Conservation (phyloP, 2,888 invertebrate genomes). For the Shargacucullia verbasci region DNA sequence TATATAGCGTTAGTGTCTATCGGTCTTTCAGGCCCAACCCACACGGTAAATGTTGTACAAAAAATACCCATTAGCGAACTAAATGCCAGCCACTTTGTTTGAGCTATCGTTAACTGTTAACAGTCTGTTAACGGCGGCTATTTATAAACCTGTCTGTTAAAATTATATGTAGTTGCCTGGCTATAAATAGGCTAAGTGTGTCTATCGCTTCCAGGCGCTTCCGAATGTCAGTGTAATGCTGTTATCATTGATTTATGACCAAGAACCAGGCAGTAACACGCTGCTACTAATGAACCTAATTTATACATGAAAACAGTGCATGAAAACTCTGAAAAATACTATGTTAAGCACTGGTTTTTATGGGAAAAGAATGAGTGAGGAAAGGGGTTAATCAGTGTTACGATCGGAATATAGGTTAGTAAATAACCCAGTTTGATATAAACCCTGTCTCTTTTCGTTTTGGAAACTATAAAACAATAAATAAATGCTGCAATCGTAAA, state of each 20-base stretch:
- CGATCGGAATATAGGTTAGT: background rate
- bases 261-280: constrained; percentile 16
- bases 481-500: constrained; percentile 47
- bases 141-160: constrained; percentile 61
- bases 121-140: constrained; percentile 47
- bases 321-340: constrained; percentile 1
- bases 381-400: constrained; percentile 26
- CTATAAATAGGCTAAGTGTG: constrained; percentile 35
- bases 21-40: constrained; percentile 38
- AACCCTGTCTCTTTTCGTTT: constrained; percentile 8
- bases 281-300: constrained; percentile 7
- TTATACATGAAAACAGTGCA: constrained; percentile 5
- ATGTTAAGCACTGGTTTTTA: background rate
- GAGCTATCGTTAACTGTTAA: constrained; percentile 71
- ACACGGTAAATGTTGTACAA: constrained; percentile 61
- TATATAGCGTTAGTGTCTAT: constrained; percentile 1
- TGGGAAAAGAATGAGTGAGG: constrained; percentile 13
- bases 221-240: constrained; percentile 30
- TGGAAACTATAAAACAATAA: constrained; percentile 37
- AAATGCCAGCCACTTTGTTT: constrained; percentile 73
- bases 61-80: constrained; percentile 70
- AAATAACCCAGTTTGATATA: constrained; percentile 4
- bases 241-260: constrained; percentile 47
- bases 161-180: constrained; percentile 46
- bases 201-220: constrained; percentile 16